Evolutionary conservation across 1,140 invertebrate species (phyloP), one percentile per base, ranked within the genome.

Genomic region (Drosophila pandora): DNA sequence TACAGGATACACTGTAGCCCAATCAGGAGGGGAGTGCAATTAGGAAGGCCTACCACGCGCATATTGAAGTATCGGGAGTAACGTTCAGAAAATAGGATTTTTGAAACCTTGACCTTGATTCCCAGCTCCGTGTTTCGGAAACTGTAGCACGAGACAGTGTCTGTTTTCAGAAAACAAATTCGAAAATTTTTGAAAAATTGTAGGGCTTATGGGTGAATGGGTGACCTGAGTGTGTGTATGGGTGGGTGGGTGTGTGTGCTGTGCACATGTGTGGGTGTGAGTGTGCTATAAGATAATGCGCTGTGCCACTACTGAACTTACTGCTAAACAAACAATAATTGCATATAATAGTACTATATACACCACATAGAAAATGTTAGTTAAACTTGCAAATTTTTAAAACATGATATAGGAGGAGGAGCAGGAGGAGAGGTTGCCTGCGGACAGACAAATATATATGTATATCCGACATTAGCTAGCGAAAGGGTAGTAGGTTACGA

Each of bases 301-400:
- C 78, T 80, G 78, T 80, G 78, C 78, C 59, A 81, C 78, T 54
- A 80, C 43, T 76, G 67, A 80, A 80, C 72, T 81, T 80, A 81
- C 67, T 81, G 77, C 78, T 76, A 80, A 75, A 68, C 67, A 43
- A 70, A 76, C 59, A 80, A 80, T 81, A 81, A 80, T 71, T 48
- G 49, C 58, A 64, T 61, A 61, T 61, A 69, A 58, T 50, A 45
- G 21, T 64, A 58, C n/a, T 59, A 58, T 63, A 55, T 45, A 64
- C 49, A 67, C n/a, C 28, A 72, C 17, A 43, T 73, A 72, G 37
- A 72, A 59, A 72, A 81, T 71, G 73, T 80, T 80, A 80, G 77
- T 72, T 76, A 64, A 79, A 67, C 62, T 80, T 81, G 61, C 37
- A 80, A 81, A 76, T 72, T 76, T 71, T 78, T 47, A 32, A 32